These are phyloP conservation scores for Tyria jacobaeae DNA, from an alignment of 2,888 invertebrate species.

Conservation along the genomic window DNA sequence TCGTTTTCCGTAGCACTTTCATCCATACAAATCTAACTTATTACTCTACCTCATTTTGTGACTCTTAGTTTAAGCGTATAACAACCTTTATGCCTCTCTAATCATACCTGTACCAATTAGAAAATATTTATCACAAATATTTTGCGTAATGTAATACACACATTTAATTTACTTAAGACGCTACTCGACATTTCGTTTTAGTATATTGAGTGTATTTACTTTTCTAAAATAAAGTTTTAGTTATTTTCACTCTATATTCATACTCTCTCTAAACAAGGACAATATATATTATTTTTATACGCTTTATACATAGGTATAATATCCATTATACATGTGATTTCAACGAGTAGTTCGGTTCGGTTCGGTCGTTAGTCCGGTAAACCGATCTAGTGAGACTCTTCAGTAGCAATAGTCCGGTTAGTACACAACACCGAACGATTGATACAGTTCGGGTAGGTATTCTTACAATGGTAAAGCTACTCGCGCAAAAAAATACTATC, in stretches of 20 bases:
- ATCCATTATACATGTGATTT: too few species aligned
- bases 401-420: too few species aligned
- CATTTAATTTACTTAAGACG: conserved; percentile 1
- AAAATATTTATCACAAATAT: conserved; percentile 61
- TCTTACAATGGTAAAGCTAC: too few species aligned
- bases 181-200: background rate
- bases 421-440: too few species aligned
- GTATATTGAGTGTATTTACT: background rate
- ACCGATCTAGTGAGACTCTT: too few species aligned
- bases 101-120: conserved; percentile 46
- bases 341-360: too few species aligned
- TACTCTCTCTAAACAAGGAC: background rate
- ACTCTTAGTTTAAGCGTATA: conserved; percentile 71
- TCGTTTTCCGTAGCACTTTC: conserved; percentile 57
- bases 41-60: conserved; percentile 83
- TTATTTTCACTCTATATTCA: background rate
- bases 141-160: conserved; percentile 80
- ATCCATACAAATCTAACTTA: conserved; percentile 70
- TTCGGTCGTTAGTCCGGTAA: too few species aligned
- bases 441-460: too few species aligned
- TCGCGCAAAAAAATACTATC: too few species aligned
- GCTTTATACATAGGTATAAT: background rate
- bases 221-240: background rate
- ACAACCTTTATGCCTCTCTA: conserved; percentile 58
- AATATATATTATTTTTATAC: background rate